Evolutionary conservation across 1,140 invertebrate species (phyloP).

Genomic region (Asbolus verrucosus): DNA sequence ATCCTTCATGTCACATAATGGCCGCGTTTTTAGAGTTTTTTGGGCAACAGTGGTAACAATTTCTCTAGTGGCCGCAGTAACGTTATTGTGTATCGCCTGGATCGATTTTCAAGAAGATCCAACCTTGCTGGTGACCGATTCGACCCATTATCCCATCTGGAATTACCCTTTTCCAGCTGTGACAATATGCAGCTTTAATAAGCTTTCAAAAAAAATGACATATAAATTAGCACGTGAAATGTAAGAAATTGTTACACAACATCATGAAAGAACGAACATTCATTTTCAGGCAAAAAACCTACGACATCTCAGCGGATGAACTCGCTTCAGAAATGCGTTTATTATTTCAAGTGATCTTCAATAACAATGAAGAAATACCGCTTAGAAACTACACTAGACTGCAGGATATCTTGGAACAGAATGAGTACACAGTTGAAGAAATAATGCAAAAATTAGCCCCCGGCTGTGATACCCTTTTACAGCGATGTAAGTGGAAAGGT

Average conservation of each 20-base stretch:
- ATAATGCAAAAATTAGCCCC: slow-evolving; percentile 65
- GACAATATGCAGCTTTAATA: slow-evolving; percentile 76
- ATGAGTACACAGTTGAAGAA: slow-evolving; percentile 60
- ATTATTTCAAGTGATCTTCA: slow-evolving; percentile 43
- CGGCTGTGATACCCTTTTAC: slow-evolving; percentile 69
- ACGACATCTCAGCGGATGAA: slow-evolving; percentile 3
- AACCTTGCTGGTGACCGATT: slow-evolving; percentile 72
- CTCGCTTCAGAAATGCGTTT: slow-evolving; percentile 39
- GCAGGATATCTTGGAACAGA: slow-evolving; percentile 64
- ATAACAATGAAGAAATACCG: slow-evolving; percentile 11
- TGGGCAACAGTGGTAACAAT: slow-evolving; percentile 66
- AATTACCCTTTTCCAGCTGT: slow-evolving; percentile 78
- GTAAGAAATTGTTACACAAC: slow-evolving; percentile 62
- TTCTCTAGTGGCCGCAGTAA: slow-evolving; percentile 64
- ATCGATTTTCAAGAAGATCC: slow-evolving; percentile 66
- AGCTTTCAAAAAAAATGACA: slow-evolving; percentile 68
- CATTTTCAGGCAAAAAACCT: slow-evolving; percentile 13
- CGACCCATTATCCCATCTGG: slow-evolving; percentile 77
- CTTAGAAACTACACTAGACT: slow-evolving; percentile 54
- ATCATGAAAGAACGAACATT: not conserved
- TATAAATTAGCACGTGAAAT: slow-evolving; percentile 64
- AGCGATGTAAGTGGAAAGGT: slow-evolving; percentile 75
- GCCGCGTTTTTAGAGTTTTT: slow-evolving; percentile 61
- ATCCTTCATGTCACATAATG: slow-evolving; percentile 2
- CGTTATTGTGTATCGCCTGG: slow-evolving; percentile 66